Evolutionary conservation across 2,888 invertebrate genomes (phyloP), one percentile per base, ranked within the genome.

Genomic region (Caenorhabditis japonica): DNA sequence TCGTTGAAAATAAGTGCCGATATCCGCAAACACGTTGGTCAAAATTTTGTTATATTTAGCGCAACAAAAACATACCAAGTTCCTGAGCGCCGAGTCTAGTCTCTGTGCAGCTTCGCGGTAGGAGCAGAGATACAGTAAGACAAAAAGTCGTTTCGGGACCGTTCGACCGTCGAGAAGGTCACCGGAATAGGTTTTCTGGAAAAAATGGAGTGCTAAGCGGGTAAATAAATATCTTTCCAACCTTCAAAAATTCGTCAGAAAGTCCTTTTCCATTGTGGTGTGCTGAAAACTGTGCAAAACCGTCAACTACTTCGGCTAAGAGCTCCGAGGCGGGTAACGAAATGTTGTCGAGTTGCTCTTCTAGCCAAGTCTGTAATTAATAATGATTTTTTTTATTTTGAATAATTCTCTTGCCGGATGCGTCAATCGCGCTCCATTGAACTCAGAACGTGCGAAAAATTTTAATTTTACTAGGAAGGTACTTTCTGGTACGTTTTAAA

Each of bases 131-230:
- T 64, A 79, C 8, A 75, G 36, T 1, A 79, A 39, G 5, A 64
- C 56, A 30, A 66, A 56, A 3, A 76, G 43, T 5, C 76, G 61
- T 21, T 47, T 47, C 4, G 66, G 39, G 3, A 79, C 17, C 5
- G 52, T 61, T n/a, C 43, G 15, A 8, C 52, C 43, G 17, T 76
- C 71, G 43, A 78, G 38, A 5, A 76, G 25, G 10, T 74, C 78
- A 2, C 74, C 73, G 4, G 30, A n/a, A 39, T 76, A 73, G 1
- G 69, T 44, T 13, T 53, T 43, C 72, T 77, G 51, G 13, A 76
- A 59, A 46, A 21, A 12, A n/a, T 23, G 17, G 15, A 4, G 49
- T n/a, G n/a, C n/a, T n/a, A n/a, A n/a, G n/a, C n/a, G n/a, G n/a
- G n/a, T n/a, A n/a, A n/a, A n/a, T n/a, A 46, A 23, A 46, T 2